Base-by-base conservation (phyloP, 2,888 invertebrate genomes). In the Drosophila formosana region DNA sequence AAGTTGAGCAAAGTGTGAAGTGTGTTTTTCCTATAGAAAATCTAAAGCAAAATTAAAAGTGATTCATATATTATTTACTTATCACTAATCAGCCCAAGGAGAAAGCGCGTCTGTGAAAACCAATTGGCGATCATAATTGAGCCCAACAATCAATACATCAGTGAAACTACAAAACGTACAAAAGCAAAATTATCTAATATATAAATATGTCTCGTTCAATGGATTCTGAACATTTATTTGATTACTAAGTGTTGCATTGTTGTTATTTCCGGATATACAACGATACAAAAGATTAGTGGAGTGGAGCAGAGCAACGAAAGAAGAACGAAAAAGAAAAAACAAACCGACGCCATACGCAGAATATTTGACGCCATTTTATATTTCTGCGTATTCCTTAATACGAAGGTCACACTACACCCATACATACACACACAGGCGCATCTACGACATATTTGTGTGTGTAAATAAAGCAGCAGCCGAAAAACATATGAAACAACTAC, bases 141-240 rank as follows among this genome's bases (percentile, higher is more conserved):
- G 5, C 37, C 4, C 11, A 25, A 6, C 43, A 61, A 25, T 7
- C 26, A 37, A 56, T 43, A 61, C 7, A 30, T n/a, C 39, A 56
- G 43, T 56, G 43, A 41, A 51, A 41, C 39, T 34, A 18, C 58
- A 50, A 25, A 55, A 63, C 23, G 13, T 46, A 34, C 43, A 23
- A 37, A 51, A 34, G 51, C 11, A 52, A 66, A 66, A 61, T 43
- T 75, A 79, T 47, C 57, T 57, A 72, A 72, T 72, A 81, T 72
- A 69, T 76, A 89, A 89, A 88, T 88, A 91, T 91, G 89, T 84
- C 82, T 86, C 89, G 84, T 72, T 78, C 75, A 72, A 84, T 88
- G 78, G 88, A 88, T 87, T 89, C 83, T 87, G 90, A 91, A 90
- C 90, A 89, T 83, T 91, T 90, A 83, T 90, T 90, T 82, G 68